A percentile compares a stretch with the other conserved stretches of the same genome.
phyloP scores from a whole-genome alignment of 2,888 invertebrate genomes.

The Chouioia cunea region DNA sequence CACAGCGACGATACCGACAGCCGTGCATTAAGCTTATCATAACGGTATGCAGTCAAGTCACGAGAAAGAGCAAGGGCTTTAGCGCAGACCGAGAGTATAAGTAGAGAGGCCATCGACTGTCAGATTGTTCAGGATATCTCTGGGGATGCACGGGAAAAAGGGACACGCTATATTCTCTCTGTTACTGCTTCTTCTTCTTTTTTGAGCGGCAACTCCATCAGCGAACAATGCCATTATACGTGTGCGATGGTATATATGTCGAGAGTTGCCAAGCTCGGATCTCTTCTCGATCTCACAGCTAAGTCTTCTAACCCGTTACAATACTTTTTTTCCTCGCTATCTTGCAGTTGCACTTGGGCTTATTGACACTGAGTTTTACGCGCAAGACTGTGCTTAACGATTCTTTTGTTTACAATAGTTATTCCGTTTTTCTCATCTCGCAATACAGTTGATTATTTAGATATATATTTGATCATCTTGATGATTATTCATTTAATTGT shows the following conservation, averaged over 20 bases:
- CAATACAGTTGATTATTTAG: no score
- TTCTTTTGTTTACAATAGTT: no score
- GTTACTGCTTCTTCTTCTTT: not conserved
- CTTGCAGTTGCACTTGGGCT: no score
- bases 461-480: no score
- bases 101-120: slow-evolving; percentile 52
- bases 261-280: slow-evolving; percentile 48
- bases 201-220: not conserved
- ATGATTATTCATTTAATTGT: no score
- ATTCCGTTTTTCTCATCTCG: no score
- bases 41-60: slow-evolving; percentile 63
- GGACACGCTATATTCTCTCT: slow-evolving; percentile 2
- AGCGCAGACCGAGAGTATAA: not conserved
- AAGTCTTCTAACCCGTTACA: slow-evolving; percentile 46
- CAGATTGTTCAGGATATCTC: slow-evolving; percentile 52
- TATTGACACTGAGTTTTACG: no score
- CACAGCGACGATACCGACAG: slow-evolving; percentile 58
- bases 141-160: not conserved
- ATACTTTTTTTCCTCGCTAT: slow-evolving; percentile 43
- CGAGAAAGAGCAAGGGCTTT: slow-evolving; percentile 33
- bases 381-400: no score
- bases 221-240: slow-evolving; percentile 16
- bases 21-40: slow-evolving; percentile 66
- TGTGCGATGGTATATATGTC: slow-evolving; percentile 38
- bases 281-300: slow-evolving; percentile 46